Base-by-base conservation (phyloP, 2,113 vertebrate species). In the Eudyptes chrysolophus region DNA sequence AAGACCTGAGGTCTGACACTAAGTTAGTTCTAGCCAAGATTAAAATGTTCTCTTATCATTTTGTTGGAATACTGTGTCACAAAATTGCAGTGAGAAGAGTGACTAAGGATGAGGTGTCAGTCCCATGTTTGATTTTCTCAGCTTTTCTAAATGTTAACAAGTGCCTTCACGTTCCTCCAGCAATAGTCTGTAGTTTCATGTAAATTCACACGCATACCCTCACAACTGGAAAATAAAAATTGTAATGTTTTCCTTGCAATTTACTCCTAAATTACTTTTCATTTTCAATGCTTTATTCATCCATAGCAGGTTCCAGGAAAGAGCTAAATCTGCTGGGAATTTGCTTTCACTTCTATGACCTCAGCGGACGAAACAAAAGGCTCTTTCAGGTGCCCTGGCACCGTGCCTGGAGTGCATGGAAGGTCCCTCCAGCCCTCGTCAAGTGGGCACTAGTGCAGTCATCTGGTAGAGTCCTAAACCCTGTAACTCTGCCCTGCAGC, bases 321-420 rank as follows among this genome's bases (percentile, higher is more conserved):
- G 76, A 91, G 77, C 92, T 86, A 85, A 93, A 96, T 97, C 90
- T 96, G 85, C 84, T 7, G 34, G 96, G 95, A 97, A 93, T 97
- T 96, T 87, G 84, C 92, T 97, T 97, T 93, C 83, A 89, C 69
- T 97, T 79, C 82, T 92, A 68, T 95, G 95, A 98, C 86, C 90
- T 98, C 95, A 98, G 71, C 24, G 48, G 62, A 48, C 3, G 7
- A 95, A 96, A 98, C 94, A 98, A 98, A 98, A 95, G 87, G 70
- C 84, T 97, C 93, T 93, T 98, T 98, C 74, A 97, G 94, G 93
- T 96, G 84, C 57, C 84, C 74, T 96, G 97, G 98, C 95, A 66
- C 2, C 0, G 8, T 12, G 90, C 96, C 97, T 54, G 38, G 69
- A 66, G 84, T 7, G 2, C 13, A 86, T 7, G 88, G 65, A 90